Percentiles rank a stretch among this genome's conserved stretches.
These are phyloP conservation scores for Crocuta crocuta DNA, from an alignment of 2,113 vertebrate genomes.

Conservation along the genomic window DNA sequence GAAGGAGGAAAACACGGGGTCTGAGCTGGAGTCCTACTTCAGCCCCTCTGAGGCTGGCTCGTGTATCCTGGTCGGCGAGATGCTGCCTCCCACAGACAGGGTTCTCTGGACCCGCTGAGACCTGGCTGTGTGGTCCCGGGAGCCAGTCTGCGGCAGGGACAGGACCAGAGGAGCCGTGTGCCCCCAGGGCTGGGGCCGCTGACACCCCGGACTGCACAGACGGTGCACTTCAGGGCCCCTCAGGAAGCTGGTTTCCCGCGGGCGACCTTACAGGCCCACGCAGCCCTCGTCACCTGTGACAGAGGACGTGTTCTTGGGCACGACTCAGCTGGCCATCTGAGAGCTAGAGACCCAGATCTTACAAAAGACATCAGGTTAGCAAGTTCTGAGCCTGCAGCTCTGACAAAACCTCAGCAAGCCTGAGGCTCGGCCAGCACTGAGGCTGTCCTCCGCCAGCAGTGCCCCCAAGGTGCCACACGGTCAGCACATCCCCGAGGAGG, in stretches of 20 bases:
- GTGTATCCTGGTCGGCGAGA: not conserved
- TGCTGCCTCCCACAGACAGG: not conserved
- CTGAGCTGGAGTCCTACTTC: not conserved
- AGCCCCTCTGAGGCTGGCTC: rapidly evolving
- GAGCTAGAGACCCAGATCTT: not conserved
- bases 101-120: too few species aligned
- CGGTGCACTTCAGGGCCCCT: not conserved
- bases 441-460: not conserved
- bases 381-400: not conserved
- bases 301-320: rapidly evolving
- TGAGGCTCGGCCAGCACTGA: not conserved
- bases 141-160: not conserved
- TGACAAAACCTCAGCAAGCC: not conserved
- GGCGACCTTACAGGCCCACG: not conserved
- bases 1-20: not conserved
- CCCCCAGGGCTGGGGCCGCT: not conserved
- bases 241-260: not conserved
- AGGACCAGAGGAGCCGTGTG: not conserved
- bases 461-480: not conserved
- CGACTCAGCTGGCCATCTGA: not conserved
- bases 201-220: not conserved
- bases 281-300: rapidly evolving
- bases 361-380: not conserved
- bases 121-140: not conserved
- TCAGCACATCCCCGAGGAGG: not conserved